Evolutionary conservation across 2,888 invertebrate genomes (phyloP), one percentile per base, ranked within the genome.

Genomic region (Silvanus unidentatus): DNA sequence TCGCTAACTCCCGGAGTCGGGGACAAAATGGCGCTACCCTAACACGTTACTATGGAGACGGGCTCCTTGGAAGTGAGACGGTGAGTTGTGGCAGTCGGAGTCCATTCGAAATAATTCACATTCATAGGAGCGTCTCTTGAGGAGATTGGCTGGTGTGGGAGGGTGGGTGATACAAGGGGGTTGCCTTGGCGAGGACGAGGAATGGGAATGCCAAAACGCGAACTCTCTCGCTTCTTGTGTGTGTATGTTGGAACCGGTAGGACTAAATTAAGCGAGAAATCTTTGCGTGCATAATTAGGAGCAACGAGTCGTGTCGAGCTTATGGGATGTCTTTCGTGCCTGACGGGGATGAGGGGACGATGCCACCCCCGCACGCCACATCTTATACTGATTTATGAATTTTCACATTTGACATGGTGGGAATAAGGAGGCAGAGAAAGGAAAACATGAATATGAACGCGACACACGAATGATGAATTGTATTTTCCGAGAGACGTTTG

Each of bases 261-360:
- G 64, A 65, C 65, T 70, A 71, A 71, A 71, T 70, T 70, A 70
- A 70, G 69, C 71, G 70, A 66, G 66, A 70, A 71, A 70, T 71
- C 70, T 70, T 68, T 69, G 69, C 69, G 69, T 70, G 69, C 70
- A 70, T 71, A 71, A 71, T 71, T 71, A 70, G 70, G 63, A 66
- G 67, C 68, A 69, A 70, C 69, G 69, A 69, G 66, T 66, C 69
- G 69, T 68, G 67, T 62, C 63, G 56, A 59, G 66, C 66, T 68
- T 69, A 22, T 22, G 62, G 54, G 52, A 42, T 44, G 48, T 16
- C 40, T 45, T 49, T 42, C 41, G 39, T 37, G 13, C 22, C 22
- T 8, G 22, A n/a, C n/a, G n/a, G n/a, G n/a, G n/a, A 57, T 46
- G 47, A 48, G 53, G 45, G 45, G 48, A 40, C 40, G 39, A 48